These are phyloP conservation scores for Coturnix japonica DNA, from an alignment of 2,113 vertebrate species.

Conservation along the genomic window DNA sequence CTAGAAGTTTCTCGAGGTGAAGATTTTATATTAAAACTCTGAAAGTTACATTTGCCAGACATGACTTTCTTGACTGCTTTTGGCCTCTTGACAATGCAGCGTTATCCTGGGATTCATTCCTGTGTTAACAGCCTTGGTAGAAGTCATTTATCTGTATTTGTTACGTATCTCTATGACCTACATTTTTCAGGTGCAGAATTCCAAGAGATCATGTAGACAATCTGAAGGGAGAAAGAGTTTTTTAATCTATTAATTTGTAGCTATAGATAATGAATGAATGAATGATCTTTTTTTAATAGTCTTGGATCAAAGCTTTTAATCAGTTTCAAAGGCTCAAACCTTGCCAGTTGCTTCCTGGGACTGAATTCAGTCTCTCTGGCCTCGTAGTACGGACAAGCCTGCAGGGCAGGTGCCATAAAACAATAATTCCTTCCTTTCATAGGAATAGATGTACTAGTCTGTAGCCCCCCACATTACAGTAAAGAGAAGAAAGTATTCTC, in stretches of 20 bases:
- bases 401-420: background rate
- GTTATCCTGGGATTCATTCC: constrained; percentile 42
- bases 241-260: constrained; percentile 47
- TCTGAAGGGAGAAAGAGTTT: background rate
- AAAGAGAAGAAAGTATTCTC: background rate
- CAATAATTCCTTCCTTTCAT: background rate
- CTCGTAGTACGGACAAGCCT: fast-evolving
- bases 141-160: constrained; percentile 66
- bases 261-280: constrained; percentile 43
- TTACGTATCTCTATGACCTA: constrained; percentile 35
- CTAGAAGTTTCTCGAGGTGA: constrained; percentile 43
- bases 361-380: background rate
- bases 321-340: background rate
- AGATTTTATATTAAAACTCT: constrained; percentile 64
- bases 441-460: background rate
- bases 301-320: constrained; percentile 25
- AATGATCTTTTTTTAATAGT: background rate
- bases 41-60: constrained; percentile 7
- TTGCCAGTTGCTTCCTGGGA: background rate
- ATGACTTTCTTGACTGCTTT: constrained; percentile 47
- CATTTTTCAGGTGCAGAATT: constrained; percentile 37
- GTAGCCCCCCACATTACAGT: background rate
- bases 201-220: constrained; percentile 5
- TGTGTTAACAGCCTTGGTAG: constrained; percentile 39
- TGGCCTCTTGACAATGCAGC: constrained; percentile 56